These are phyloP conservation scores for Stenoptilia bipunctidactyla DNA, from an alignment of 2,888 invertebrate species.

Conservation along the genomic window DNA sequence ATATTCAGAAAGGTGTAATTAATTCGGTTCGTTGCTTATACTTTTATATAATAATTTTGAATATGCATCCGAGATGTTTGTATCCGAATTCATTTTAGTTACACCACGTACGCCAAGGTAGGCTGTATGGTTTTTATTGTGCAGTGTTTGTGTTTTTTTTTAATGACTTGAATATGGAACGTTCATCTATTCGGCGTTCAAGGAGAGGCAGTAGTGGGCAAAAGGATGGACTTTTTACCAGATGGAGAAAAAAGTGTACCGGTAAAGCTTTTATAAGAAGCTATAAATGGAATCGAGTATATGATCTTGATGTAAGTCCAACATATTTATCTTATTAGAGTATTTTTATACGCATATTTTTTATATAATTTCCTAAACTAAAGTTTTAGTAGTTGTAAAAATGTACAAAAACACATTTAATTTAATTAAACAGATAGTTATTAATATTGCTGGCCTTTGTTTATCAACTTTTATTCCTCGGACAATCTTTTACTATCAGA, in stretches of 20 bases:
- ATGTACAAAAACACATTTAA: too few species aligned
- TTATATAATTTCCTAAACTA: too few species aligned
- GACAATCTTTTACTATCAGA: constrained; percentile 35
- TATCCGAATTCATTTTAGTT: constrained; percentile 42
- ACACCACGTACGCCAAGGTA: constrained; percentile 26
- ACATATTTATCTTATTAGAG: too few species aligned
- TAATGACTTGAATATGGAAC: constrained; percentile 41
- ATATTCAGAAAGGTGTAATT: constrained; percentile 38
- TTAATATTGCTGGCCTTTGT: too few species aligned
- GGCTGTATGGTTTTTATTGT: constrained; percentile 35
- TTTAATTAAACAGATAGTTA: too few species aligned
- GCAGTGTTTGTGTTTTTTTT: constrained; percentile 22
- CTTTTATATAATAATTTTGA: constrained; percentile 46
- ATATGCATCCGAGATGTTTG: constrained; percentile 34
- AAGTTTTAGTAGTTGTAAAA: too few species aligned
- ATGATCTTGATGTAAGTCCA: constrained; percentile 43
- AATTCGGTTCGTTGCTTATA: constrained; percentile 45
- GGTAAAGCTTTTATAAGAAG: constrained; percentile 36
- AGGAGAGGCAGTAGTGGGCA: constrained; percentile 25
- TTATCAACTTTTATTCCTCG: too few species aligned
- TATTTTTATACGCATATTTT: too few species aligned
- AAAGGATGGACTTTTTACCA: constrained; percentile 44
- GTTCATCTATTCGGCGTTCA: constrained; percentile 51
- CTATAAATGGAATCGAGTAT: constrained; percentile 50
- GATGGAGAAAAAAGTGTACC: constrained; percentile 49